Evolutionary conservation across 2,113 vertebrate genomes (phyloP), one percentile per base, ranked within the genome.

Genomic region (Hystrix cristata): DNA sequence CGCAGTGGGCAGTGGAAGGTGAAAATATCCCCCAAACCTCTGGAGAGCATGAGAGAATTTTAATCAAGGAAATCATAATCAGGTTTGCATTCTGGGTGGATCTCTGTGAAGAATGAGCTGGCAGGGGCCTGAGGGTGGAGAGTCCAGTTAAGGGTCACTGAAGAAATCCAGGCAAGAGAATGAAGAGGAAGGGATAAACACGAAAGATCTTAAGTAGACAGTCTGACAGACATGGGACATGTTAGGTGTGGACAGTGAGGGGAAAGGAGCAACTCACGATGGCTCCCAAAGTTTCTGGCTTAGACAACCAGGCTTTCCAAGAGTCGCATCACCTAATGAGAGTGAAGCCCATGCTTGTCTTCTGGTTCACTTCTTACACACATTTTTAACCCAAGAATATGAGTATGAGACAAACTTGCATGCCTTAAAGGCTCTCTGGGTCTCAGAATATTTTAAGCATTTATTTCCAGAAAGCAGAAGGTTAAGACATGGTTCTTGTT

Each of bases 391-490:
- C 2, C 10, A 78, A 60, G 5, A 34, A 46, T 21, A 91, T 3
- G 53, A 55, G 62, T 69, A 57, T 29, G 46, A 43, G 48, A 87
- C 34, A 72, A 91, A 76, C 3, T 4, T 79, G 34, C 8, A 34
- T 83, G 72, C 89, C 65, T 71, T 25, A 72, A 92, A 38, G 25
- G 92, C 16, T 89, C 72, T 95, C 43, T 93, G 34, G 43, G 55
- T 90, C 69, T 94, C 64, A 31, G 57, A 74, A 43, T 76, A 57
- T 48, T 93, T 83, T 55, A 55, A 90, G 57, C 19, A 62, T 81
- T 76, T 91, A 34, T n/a, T 89, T 76, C 62, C 86, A 80, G 62
- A 87, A 96, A 91, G 67, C 25, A 71, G 48, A 31, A 27, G 4
- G 15, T 51, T 83, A 87, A 91, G 15, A 23, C 8, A 67, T 8